Evolutionary conservation across 2,797 vertebrate genomes (phyloP).

Genomic region (Pagetopsis macropterus): DNA sequence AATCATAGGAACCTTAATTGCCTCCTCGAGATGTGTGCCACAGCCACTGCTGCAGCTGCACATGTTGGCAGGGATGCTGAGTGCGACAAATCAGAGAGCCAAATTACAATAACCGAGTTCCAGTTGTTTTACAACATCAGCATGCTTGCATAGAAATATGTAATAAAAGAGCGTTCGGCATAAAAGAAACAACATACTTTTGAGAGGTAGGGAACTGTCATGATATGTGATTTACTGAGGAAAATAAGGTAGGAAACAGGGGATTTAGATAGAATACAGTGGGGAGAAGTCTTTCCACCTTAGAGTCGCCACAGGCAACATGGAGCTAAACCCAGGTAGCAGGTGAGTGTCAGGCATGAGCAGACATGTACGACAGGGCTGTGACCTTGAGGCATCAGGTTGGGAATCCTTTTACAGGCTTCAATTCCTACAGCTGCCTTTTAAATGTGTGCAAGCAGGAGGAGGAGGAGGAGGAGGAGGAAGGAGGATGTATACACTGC

Average conservation of each 20-base stretch:
- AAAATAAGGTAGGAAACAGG: neutral
- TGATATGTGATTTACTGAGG: neutral
- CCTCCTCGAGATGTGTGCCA: neutral
- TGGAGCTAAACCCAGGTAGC: constrained; percentile 24
- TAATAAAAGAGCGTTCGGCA: neutral
- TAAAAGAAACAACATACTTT: neutral
- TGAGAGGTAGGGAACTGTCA: neutral
- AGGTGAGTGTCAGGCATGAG: constrained; percentile 14
- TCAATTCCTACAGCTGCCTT: constrained; percentile 18
- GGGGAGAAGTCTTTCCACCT: constrained; percentile 17
- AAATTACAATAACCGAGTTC: neutral
- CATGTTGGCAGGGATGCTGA: neutral
- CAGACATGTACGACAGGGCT: constrained; percentile 7
- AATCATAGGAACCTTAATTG: neutral
- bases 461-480: neutral
- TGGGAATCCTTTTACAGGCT: constrained; percentile 39
- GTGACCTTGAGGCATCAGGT: constrained; percentile 13
- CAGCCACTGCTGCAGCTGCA: neutral
- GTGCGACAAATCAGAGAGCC: neutral
- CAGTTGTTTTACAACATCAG: neutral
- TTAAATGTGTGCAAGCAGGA: constrained; percentile 29
- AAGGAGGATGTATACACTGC: too few relatives aligned
- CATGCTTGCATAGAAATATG: neutral
- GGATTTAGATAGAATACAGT: neutral
- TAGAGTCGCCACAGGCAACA: constrained; percentile 6